Evolutionary conservation across 1,140 invertebrate species (phyloP).

Genomic region (Cydia fagiglandana): DNA sequence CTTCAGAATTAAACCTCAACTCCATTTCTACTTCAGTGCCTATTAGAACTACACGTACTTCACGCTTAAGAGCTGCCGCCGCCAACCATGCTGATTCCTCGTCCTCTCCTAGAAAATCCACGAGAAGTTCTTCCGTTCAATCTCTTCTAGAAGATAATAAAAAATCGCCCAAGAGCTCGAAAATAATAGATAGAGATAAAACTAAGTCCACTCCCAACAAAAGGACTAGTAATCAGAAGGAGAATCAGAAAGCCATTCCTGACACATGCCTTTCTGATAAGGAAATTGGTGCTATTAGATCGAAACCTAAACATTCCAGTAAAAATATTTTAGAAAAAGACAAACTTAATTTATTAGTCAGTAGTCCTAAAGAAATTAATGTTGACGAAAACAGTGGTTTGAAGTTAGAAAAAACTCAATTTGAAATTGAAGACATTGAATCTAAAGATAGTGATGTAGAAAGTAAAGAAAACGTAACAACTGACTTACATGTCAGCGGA

Average conservation of each 20-base stretch:
- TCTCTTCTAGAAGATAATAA: conserved; percentile 66
- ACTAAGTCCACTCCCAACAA: conserved; percentile 46
- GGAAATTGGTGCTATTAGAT: conserved; percentile 76
- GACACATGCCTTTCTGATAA: conserved; percentile 56
- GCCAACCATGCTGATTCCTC: conserved; percentile 59
- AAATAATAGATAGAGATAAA: conserved; percentile 74
- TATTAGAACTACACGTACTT: conserved; percentile 85
- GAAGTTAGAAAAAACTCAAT: conserved; percentile 54
- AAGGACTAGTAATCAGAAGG: conserved; percentile 68
- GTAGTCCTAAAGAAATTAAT: conserved; percentile 66
- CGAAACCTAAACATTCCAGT: conserved; percentile 77
- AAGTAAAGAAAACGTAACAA: conserved; percentile 41
- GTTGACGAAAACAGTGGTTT: conserved; percentile 56
- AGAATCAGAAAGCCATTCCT: conserved; percentile 64
- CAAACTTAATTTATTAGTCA: conserved; percentile 70
- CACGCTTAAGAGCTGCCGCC: conserved; percentile 83
- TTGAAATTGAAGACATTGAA: conserved; percentile 55
- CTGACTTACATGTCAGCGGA: conserved; percentile 42
- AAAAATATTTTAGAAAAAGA: conserved; percentile 76
- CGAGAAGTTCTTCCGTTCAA: conserved; percentile 70
- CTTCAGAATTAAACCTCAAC: conserved; percentile 73
- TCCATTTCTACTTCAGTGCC: conserved; percentile 73
- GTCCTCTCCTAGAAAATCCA: conserved; percentile 60
- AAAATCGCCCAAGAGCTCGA: conserved; percentile 60
- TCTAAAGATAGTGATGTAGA: conserved; percentile 55